These are phyloP conservation scores for Aethes cnicana DNA, from an alignment of 2,888 invertebrate genomes.

Conservation along the genomic window DNA sequence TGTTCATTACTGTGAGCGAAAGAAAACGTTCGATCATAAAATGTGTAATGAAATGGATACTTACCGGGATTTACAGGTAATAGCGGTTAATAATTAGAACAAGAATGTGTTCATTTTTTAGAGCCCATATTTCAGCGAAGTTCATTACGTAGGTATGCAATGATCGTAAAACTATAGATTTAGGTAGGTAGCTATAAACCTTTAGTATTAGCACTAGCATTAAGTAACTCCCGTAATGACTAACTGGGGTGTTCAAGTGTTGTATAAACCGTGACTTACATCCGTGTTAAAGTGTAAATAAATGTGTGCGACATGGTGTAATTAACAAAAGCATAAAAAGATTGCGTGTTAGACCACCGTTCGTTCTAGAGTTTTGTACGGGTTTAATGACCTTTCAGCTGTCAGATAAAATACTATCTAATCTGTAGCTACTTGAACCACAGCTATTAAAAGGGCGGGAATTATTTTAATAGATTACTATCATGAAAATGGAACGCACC, in stretches of 20 bases:
- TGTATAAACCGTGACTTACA: too few species aligned
- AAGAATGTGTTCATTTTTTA: not conserved
- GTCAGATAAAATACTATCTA: constrained; percentile 16
- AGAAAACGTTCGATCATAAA: too few species aligned
- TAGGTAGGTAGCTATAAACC: too few species aligned
- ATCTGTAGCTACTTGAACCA: constrained; percentile 21
- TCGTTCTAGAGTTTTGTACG: constrained; percentile 21
- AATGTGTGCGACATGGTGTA: constrained; percentile 13
- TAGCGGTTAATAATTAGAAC: not conserved
- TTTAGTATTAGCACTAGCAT: too few species aligned
- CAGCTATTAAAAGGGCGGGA: constrained; percentile 3
- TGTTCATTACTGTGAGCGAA: too few species aligned
- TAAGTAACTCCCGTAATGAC: too few species aligned
- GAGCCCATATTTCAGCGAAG: too few species aligned
- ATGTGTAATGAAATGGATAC: not conserved
- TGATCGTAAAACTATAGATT: too few species aligned
- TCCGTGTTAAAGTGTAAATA: constrained; percentile 7
- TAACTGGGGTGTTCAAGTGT: too few species aligned
- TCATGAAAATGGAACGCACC: not conserved
- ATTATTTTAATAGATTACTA: constrained; percentile 7
- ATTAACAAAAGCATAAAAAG: constrained; percentile 23
- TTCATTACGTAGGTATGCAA: too few species aligned
- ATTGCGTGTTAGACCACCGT: constrained; percentile 24
- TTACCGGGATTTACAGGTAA: too few species aligned
- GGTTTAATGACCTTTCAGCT: constrained; percentile 26